These are phyloP conservation scores for Notodonta dromedarius DNA, from an alignment of 2,888 invertebrate species.

Conservation along the genomic window DNA sequence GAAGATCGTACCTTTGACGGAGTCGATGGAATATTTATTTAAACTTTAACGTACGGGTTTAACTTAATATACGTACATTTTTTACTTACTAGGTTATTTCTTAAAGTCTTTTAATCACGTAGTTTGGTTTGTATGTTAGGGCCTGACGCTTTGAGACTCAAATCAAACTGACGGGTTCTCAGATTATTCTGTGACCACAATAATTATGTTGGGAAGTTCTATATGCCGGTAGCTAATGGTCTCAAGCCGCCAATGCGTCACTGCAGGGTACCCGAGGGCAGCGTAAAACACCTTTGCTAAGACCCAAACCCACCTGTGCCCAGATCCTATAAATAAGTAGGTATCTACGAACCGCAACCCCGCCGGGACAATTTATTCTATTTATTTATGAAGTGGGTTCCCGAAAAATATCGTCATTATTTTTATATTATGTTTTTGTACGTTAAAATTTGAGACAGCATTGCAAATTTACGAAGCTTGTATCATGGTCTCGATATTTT, in stretches of 20 bases:
- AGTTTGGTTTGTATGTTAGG: too few relatives aligned
- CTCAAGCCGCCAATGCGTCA: slow-evolving; percentile 60
- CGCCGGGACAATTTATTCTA: slow-evolving; percentile 64
- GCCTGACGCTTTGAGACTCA: slow-evolving; percentile 15
- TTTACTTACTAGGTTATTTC: too few relatives aligned
- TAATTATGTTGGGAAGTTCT: slow-evolving; percentile 36
- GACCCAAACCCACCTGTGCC: slow-evolving; percentile 64
- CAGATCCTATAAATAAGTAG: slow-evolving; percentile 69
- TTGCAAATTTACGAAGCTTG: background rate
- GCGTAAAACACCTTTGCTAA: slow-evolving; percentile 64
- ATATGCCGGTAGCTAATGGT: slow-evolving; percentile 41
- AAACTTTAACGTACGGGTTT: background rate
- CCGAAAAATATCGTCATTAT: slow-evolving; percentile 36
- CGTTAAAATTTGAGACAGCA: background rate
- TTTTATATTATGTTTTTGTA: slow-evolving; percentile 14
- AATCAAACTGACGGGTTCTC: too few relatives aligned
- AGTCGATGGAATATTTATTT: slow-evolving; percentile 16
- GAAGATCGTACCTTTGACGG: slow-evolving; percentile 16
- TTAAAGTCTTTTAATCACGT: too few relatives aligned
- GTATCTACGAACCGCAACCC: slow-evolving; percentile 47
- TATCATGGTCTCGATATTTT: background rate
- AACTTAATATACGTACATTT: too few relatives aligned
- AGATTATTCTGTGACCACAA: slow-evolving; percentile 12
- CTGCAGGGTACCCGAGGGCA: slow-evolving; percentile 56
- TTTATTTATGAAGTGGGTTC: slow-evolving; percentile 63